Percentiles rank a stretch among this genome's conserved stretches.
These are phyloP conservation scores for Morone chrysops DNA, from an alignment of 2,113 vertebrate species.

Conservation along the genomic window DNA sequence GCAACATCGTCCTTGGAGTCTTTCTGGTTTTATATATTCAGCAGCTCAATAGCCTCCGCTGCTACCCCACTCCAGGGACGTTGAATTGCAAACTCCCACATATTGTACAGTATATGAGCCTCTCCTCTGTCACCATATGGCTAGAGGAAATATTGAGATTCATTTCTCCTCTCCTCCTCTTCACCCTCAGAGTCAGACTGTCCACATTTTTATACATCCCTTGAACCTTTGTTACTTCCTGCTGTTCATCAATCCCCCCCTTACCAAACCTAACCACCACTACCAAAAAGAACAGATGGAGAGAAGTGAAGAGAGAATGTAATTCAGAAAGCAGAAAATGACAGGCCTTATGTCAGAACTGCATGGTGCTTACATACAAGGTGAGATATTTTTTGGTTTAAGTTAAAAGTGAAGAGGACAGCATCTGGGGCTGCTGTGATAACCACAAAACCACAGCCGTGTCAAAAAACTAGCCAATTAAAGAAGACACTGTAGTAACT, in stretches of 20 bases:
- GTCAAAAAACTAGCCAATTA: neutral
- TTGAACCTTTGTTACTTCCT: conserved; percentile 28
- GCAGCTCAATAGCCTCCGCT: conserved; percentile 43
- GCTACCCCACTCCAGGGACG: conserved; percentile 37
- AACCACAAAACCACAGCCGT: conserved; percentile 16
- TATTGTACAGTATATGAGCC: conserved; percentile 37
- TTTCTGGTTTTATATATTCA: conserved; percentile 41
- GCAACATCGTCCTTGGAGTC: conserved; percentile 37
- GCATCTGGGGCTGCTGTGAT: neutral
- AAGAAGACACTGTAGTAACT: neutral
- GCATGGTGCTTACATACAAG: conserved; percentile 22
- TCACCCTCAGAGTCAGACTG: conserved; percentile 19
- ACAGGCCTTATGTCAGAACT: conserved; percentile 32
- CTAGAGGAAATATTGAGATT: conserved; percentile 36
- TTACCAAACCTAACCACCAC: conserved; percentile 23
- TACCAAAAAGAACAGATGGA: conserved; percentile 20
- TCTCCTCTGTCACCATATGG: conserved; percentile 28
- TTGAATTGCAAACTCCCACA: conserved; percentile 54
- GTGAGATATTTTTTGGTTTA: neutral
- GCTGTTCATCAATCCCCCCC: conserved; percentile 22
- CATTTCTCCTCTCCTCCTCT: conserved; percentile 41
- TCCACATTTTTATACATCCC: conserved; percentile 47
- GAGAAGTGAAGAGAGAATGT: conserved; percentile 45
- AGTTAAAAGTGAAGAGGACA: conserved; percentile 3
- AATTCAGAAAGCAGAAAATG: conserved; percentile 45